Percentiles rank a stretch among this genome's conserved stretches.
phyloP scores from a whole-genome alignment of 2,797 vertebrate genomes.

The Cichlasoma orientale region DNA sequence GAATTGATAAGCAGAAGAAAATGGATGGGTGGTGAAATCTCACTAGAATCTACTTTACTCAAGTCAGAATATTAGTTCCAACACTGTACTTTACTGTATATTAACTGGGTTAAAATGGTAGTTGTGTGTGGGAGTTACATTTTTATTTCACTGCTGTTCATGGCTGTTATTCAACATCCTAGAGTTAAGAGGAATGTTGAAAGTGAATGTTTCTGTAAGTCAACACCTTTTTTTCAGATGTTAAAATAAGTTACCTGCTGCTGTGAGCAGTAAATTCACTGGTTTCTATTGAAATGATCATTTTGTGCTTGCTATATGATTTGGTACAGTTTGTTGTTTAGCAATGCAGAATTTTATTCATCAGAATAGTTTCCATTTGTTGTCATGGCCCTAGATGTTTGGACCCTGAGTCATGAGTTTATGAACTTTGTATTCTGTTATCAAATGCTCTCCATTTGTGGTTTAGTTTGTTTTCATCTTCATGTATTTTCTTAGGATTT shows the following conservation, averaged over 20 bases:
- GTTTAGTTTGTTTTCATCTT: neutral
- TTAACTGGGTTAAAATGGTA: neutral
- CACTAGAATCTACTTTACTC: neutral
- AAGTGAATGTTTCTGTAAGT: neutral
- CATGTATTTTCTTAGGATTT: neutral
- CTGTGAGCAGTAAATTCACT: neutral
- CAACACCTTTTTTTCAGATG: neutral
- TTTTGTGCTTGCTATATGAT: neutral
- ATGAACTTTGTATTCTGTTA: neutral
- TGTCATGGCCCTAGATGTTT: neutral
- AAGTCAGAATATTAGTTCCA: neutral
- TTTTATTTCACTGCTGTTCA: neutral
- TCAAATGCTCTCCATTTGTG: neutral
- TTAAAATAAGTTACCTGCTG: neutral
- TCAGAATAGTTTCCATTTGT: neutral
- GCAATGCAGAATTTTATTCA: neutral
- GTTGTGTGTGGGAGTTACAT: neutral
- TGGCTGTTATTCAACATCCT: neutral
- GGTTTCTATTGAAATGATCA: neutral
- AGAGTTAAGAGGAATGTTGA: neutral
- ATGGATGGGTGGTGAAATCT: neutral
- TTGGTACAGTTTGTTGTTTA: neutral
- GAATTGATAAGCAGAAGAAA: neutral
- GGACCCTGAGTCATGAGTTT: neutral
- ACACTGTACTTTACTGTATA: neutral